Percentiles rank a stretch among this genome's conserved stretches.
Evolutionary conservation across 2,113 vertebrate species (phyloP).

Genomic region (Phalacrocorax brasilianus): DNA sequence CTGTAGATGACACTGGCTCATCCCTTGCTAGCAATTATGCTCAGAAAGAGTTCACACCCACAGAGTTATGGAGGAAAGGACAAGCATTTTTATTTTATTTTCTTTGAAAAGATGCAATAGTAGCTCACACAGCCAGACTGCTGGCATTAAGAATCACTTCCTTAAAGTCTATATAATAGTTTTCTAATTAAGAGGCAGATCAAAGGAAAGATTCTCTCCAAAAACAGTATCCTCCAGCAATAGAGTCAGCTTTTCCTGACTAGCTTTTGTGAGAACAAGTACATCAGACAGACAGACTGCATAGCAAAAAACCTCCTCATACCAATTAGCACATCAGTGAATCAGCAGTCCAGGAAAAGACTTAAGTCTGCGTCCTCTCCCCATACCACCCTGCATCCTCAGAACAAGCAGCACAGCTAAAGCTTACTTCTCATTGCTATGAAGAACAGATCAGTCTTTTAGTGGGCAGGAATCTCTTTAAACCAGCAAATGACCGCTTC

Average conservation of each 20-base stretch:
- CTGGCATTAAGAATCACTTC: not conserved
- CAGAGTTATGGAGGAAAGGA: not conserved
- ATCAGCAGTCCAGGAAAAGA: not conserved
- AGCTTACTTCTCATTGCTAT: not conserved
- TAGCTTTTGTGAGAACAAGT: not conserved
- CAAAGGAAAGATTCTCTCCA: not conserved
- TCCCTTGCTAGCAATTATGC: not conserved
- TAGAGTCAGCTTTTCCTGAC: not conserved
- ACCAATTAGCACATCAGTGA: not conserved
- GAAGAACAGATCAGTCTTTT: not conserved
- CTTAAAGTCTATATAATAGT: not conserved
- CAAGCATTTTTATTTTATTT: not conserved
- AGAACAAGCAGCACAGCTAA: not conserved
- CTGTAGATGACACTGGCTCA: not conserved
- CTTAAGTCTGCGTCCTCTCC: not conserved
- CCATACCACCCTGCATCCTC: not conserved
- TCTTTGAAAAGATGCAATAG: not conserved
- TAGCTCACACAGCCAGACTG: not conserved
- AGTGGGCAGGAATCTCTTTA: not conserved
- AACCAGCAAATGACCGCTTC: not conserved
- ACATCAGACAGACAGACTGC: not conserved
- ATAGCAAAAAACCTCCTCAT: not conserved
- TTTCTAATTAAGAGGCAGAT: not conserved
- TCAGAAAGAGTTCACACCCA: not conserved
- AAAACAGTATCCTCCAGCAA: not conserved